Evolutionary conservation across 2,113 vertebrate genomes (phyloP).

Genomic region (Catharus minimus): DNA sequence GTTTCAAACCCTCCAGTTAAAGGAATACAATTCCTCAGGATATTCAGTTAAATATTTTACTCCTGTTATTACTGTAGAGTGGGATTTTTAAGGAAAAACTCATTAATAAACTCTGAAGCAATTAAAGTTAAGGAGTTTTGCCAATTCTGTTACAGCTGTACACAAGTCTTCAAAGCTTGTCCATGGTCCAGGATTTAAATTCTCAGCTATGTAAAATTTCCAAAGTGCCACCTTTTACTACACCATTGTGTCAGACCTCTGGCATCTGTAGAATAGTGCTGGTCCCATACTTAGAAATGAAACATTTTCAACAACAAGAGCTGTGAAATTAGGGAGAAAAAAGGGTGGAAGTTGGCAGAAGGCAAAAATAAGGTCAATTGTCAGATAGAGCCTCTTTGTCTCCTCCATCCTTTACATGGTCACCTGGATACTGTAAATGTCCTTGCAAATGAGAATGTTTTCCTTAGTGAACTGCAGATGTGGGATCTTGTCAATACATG

Average conservation of each 20-base stretch:
- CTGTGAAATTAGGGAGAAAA: background rate
- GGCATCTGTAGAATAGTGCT: background rate
- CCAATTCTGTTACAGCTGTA: background rate
- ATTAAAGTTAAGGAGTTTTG: background rate
- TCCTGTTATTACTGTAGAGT: background rate
- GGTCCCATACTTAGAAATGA: background rate
- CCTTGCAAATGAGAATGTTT: background rate
- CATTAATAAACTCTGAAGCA: background rate
- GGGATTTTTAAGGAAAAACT: background rate
- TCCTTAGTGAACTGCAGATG: background rate
- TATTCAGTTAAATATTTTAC: background rate
- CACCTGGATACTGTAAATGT: background rate
- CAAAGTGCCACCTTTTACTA: background rate
- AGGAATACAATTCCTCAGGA: background rate
- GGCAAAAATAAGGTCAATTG: background rate
- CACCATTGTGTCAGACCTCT: background rate
- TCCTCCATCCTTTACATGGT: background rate
- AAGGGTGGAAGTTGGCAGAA: fast-evolving
- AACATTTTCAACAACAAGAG: background rate
- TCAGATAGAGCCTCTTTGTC: background rate
- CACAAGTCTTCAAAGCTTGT: background rate
- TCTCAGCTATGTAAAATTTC: background rate
- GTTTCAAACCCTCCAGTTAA: background rate
- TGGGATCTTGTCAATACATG: background rate
- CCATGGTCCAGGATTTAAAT: background rate